Evolutionary conservation across 2,888 invertebrate species (phyloP), one percentile per base, ranked within the genome.

Genomic region (Gortyna flavago): DNA sequence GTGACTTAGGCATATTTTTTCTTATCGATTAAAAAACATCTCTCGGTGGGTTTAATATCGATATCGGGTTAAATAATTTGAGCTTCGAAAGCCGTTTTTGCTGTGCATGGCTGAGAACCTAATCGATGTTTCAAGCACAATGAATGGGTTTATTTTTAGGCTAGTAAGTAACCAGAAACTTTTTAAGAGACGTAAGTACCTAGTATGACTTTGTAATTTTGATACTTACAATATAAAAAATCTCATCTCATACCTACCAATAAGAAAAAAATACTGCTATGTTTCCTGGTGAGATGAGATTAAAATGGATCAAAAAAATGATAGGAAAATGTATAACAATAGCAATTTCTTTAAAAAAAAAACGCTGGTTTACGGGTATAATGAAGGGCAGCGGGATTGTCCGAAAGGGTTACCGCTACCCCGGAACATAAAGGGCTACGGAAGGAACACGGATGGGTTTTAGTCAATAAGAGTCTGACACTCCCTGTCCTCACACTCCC

Each of bases 1-100:
- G 92, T 95, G 95, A 96, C 93, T 93, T 92, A 88, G 91, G 92
- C 95, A 92, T 85, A 92, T 95, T 93, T 94, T 84, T 93, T 91
- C 73, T 90, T 92, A 94, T 94, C 93, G 92, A 93, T 91, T 91
- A 90, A 93, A 93, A 92, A 92, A 94, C 86, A 89, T 89, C 89
- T 92, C 91, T 92, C 91, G 89, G 87, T 88, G 88, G 89, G 90
- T 91, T 92, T 94, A 91, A 93, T 94, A 94, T 95, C 95, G 93
- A 94, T 95, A 94, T 94, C 94, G 91, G 91, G 90, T 92, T 92
- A 90, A 93, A 93, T 94, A 92, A 93, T 93, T 93, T 91, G 86
- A 91, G 92, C 89, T 92, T 92, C 92, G 90, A 91, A 90, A 91
- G 86, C 74, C 75, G 87, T 92, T 94, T 94, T 93, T 94, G 90